Evolutionary conservation across 2,113 vertebrate genomes (phyloP).

Genomic region (Pangasianodon gigas): DNA sequence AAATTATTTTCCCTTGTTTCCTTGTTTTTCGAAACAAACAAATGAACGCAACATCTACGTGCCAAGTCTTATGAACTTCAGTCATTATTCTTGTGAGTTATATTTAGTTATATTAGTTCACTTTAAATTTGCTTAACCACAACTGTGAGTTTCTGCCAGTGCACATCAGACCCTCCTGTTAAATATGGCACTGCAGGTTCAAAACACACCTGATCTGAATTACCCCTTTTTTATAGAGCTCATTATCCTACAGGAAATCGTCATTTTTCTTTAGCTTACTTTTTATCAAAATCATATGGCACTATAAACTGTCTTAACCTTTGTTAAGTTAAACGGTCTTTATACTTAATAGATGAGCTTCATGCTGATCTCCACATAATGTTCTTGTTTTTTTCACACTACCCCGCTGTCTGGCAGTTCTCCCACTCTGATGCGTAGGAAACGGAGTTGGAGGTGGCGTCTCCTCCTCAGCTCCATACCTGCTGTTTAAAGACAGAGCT

Average conservation of each 20-base stretch:
- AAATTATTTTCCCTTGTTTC: not conserved
- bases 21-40: not conserved
- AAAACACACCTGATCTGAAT: not conserved
- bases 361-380: not conserved
- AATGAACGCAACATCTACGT: not conserved
- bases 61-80: not conserved
- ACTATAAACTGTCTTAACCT: not conserved
- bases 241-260: not conserved
- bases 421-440: not conserved
- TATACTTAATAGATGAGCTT: not conserved
- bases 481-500: not conserved
- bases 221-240: not conserved
- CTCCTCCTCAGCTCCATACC: too few species aligned
- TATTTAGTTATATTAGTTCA: not conserved
- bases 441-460: too few species aligned
- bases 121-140: not conserved
- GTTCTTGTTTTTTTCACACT: not conserved
- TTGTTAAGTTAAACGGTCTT: not conserved
- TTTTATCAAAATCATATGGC: not conserved
- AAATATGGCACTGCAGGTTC: not conserved
- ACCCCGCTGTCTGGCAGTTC: not conserved
- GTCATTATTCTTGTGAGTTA: not conserved
- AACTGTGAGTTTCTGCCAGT: not conserved
- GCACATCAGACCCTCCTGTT: not conserved
- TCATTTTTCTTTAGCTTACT: not conserved